These are phyloP conservation scores for Phylloscopus whistleri DNA, from an alignment of 2,113 vertebrate species.

Conservation along the genomic window DNA sequence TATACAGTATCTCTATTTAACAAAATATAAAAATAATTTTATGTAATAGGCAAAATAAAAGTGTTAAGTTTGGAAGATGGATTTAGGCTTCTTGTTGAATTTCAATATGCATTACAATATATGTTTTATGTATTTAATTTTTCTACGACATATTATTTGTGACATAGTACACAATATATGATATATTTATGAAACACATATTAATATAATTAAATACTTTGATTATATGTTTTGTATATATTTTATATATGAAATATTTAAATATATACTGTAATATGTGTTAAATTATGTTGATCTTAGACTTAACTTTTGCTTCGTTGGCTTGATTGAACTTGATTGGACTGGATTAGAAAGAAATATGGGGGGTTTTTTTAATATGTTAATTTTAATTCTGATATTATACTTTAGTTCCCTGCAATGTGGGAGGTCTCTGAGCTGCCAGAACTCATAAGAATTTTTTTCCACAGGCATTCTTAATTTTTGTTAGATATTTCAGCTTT, in stretches of 20 bases:
- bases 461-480: neutral
- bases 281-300: neutral
- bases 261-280: neutral
- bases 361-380: rapidly evolving
- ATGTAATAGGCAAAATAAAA: neutral
- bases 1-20: too few relatives aligned
- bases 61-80: neutral
- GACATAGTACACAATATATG: neutral
- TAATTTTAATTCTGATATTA: neutral
- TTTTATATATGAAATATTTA: neutral
- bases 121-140: neutral
- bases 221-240: neutral
- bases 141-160: too few relatives aligned
- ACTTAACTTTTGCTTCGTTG: neutral
- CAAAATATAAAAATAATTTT: neutral
- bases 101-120: neutral
- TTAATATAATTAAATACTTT: neutral
- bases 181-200: neutral
- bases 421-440: neutral
- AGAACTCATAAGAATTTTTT: neutral
- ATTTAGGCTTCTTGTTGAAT: neutral
- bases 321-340: neutral
- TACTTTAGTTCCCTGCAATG: neutral
- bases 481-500: neutral
- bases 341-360: neutral